Evolutionary conservation across 2,113 vertebrate genomes (phyloP), one percentile per base, ranked within the genome.

Genomic region (Phoxinus phoxinus): DNA sequence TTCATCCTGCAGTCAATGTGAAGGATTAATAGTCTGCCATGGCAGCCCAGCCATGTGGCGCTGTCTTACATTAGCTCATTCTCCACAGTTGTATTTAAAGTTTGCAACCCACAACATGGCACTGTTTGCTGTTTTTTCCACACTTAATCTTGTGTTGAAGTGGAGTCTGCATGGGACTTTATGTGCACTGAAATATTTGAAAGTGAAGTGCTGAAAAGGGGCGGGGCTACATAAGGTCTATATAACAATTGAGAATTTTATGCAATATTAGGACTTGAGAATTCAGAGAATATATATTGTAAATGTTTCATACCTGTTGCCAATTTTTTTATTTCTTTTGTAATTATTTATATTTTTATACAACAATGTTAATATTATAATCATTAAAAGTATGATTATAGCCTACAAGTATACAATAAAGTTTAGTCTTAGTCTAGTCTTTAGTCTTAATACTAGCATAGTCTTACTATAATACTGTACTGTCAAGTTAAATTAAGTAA

Each of bases 1-100:
- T 51, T 84, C 83, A 85, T 87, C 86, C 86, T 75, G 74, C 73
- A 81, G 86, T 85, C 86, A 81, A 67, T 87, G 77, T 87, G 67
- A 72, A 75, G 84, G 83, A 87, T 87, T 84, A 79, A 87, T 87
- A 84, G 41, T 63, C 41, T 74, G 78, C 41, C 56, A 63, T 81
- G 41, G 53, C 46, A 75, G 77, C 53, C 30, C 21, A 82, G 56
- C 67, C 65, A 72, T 74, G 41, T 86, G 56, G 53, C 21, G n/a
- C 85, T 79, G 32, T 85, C 71, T 81, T 48, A 86, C 67, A 48
- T 80, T 74, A 80, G 67, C 56, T 86, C 25, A 86, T 86, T 86
- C 61, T 69, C 44, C 65, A 82, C 80, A 82, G 63, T 71, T 82
- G 80, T 56, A 82, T 82, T 82, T 71, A 35, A 82, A 82, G 44